Evolutionary conservation across 2,797 vertebrate genomes (phyloP).

Genomic region (Aphelocoma californica): DNA sequence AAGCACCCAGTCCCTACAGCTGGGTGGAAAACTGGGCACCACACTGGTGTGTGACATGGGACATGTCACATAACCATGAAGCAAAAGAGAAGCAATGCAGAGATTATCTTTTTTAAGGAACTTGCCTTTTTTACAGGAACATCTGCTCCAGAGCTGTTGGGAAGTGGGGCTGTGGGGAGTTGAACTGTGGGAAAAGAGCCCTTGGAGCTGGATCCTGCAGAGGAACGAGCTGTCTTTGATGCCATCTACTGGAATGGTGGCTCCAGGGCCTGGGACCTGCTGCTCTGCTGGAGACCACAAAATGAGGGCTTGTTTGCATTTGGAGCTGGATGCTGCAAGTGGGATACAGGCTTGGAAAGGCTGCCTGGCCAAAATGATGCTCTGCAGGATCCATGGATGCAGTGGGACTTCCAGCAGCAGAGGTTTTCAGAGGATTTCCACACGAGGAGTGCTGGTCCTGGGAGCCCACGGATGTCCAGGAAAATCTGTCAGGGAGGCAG

Average conservation of each 20-base stretch:
- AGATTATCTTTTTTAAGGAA: background rate
- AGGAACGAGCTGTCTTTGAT: slow-evolving; percentile 44
- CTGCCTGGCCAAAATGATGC: background rate
- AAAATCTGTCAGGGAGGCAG: background rate
- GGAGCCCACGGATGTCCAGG: accelerated
- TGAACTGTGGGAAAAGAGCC: background rate
- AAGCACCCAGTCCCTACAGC: background rate
- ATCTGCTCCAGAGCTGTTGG: background rate
- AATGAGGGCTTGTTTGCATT: accelerated
- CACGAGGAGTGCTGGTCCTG: background rate
- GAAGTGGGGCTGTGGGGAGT: background rate
- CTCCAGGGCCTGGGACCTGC: background rate
- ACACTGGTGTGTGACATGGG: accelerated
- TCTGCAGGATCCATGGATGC: background rate
- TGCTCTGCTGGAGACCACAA: background rate
- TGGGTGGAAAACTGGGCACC: background rate
- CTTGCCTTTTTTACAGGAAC: background rate
- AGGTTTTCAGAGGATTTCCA: background rate
- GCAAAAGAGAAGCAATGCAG: background rate
- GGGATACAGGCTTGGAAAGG: background rate
- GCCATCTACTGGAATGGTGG: slow-evolving; percentile 64
- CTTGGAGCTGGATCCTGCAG: background rate
- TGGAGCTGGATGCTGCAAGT: background rate
- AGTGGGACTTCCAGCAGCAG: background rate
- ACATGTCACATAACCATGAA: accelerated